Base-by-base conservation (phyloP, 2,888 invertebrate species). In the Laothoe populi region DNA sequence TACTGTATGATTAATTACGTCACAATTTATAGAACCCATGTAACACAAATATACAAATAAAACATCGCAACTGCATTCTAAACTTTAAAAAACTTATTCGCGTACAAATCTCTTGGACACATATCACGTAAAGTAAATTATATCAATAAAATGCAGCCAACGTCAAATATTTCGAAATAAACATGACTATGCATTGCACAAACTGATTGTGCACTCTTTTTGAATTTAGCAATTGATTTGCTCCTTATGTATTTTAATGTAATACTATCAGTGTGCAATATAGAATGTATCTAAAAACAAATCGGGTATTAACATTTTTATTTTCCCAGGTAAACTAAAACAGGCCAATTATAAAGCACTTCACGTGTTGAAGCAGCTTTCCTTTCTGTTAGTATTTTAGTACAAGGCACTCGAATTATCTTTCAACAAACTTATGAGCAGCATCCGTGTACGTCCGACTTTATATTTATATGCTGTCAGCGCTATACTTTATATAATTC, bases 1-100 rank as follows among this genome's bases (percentile, higher is more conserved):
- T 68, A 38, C 67, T 64, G 64, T 53, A 65, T 71, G 67, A 71
- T 71, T 74, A 72, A 73, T 73, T 71, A 66, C 66, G 53, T 66
- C 72, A 72, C 66, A 70, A 67, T 65, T 64, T 7, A 63, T 74
- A 70, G 69, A 53, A 53, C 53, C 31, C 8, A 31, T 53, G 53
- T 53, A 53, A 19, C 31, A 35, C 31, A 35, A 16, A 35, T 19
- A 19, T 19, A 35, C 23, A 13, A 26, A 26, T n/a, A 53, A 35
- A 19, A 35, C 16, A 53, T 35, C 13, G 10, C n/a, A 49, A 26
- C 11, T 38, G 13, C 26, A 53, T 49, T 16, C 26, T 26, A 53
- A 35, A 31, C 44, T 44, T 44, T 8, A 35, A 35, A 31, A 19
- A 1, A 48, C 24, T 23, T 0, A 48, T n/a, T 24, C 48, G n/a